Percentiles rank a stretch among this genome's conserved stretches.
These are phyloP conservation scores for Origma solitaria DNA, from an alignment of 2,113 vertebrate species.

Conservation along the genomic window DNA sequence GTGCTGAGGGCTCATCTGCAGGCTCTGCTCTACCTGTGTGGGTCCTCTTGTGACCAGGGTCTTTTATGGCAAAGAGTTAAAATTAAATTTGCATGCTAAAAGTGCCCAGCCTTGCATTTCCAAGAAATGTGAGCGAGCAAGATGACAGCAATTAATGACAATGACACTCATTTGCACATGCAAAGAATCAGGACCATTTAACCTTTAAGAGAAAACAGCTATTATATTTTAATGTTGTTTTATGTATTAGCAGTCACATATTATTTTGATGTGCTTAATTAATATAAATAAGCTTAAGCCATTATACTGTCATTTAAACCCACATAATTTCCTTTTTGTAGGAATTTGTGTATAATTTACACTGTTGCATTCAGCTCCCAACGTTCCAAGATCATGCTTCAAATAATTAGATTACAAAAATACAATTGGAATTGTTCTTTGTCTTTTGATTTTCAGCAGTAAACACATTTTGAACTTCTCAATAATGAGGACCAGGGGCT, in stretches of 20 bases:
- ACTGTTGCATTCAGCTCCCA: neutral
- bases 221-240: neutral
- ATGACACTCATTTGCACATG: neutral
- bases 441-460: neutral
- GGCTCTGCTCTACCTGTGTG: neutral
- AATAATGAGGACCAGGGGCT: neutral
- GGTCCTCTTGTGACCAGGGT: fast-evolving
- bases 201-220: constrained; percentile 28
- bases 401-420: constrained; percentile 42
- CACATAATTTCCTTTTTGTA: neutral
- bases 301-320: neutral
- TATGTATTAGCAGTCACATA: neutral
- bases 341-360: neutral
- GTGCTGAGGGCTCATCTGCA: neutral
- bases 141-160: neutral
- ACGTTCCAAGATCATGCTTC: neutral
- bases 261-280: constrained; percentile 20
- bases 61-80: neutral
- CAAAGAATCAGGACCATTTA: neutral
- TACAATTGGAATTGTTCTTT: constrained; percentile 50
- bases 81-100: neutral
- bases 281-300: neutral
- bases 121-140: neutral
- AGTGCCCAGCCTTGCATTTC: neutral
- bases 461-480: neutral